phyloP scores from a whole-genome alignment of 2,797 vertebrate species.

The Karalla daura region DNA sequence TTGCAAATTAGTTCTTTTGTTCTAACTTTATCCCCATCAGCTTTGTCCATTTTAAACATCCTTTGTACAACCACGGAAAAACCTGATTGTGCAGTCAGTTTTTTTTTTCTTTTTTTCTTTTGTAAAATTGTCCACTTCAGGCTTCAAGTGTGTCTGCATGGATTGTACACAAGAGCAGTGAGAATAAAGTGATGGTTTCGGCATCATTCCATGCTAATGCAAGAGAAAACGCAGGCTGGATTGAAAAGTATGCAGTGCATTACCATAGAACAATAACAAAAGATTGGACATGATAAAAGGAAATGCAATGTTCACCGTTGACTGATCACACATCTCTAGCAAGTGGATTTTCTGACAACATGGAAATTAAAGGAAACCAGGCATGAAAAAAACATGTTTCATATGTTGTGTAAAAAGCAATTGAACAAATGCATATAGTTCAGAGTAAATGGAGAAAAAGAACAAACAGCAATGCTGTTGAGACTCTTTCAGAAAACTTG shows the following conservation, averaged over 20 bases:
- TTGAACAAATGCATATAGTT: slow-evolving; percentile 8
- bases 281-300: slow-evolving; percentile 33
- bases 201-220: slow-evolving; percentile 33
- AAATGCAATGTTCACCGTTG: slow-evolving; percentile 3
- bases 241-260: slow-evolving; percentile 25
- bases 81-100: slow-evolving; percentile 27
- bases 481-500: background rate
- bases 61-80: slow-evolving; percentile 48
- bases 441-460: slow-evolving; percentile 5
- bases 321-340: slow-evolving; percentile 27
- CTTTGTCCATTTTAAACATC: slow-evolving; percentile 63
- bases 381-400: slow-evolving; percentile 21
- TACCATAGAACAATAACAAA: slow-evolving; percentile 1
- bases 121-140: slow-evolving; percentile 62
- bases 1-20: slow-evolving; percentile 79
- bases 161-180: slow-evolving; percentile 35
- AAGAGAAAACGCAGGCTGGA: slow-evolving; percentile 37
- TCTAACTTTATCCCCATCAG: slow-evolving; percentile 69
- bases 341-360: slow-evolving; percentile 23
- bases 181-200: slow-evolving; percentile 24
- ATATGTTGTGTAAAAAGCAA: slow-evolving; percentile 3
- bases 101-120: too few species aligned
- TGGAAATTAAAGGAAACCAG: slow-evolving; percentile 21
- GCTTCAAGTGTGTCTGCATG: slow-evolving; percentile 42
- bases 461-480: slow-evolving; percentile 5